Evolutionary conservation across 2,888 invertebrate species (phyloP), one percentile per base, ranked within the genome.

Genomic region (Xanthorhoe designata): DNA sequence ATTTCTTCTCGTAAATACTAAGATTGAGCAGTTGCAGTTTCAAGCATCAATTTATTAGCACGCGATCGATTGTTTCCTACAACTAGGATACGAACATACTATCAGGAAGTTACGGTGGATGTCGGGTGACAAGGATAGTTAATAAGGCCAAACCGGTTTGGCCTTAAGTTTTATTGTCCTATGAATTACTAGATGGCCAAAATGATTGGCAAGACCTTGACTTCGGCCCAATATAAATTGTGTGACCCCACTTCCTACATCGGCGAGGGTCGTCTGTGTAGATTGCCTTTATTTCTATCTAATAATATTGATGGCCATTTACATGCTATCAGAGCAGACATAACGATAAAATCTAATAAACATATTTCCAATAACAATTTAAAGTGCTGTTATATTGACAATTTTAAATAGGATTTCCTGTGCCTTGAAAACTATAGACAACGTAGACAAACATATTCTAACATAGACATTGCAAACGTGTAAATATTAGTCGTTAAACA

Each of bases 171-270:
- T 89, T 87, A 90, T 90, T 90, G 86, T 84, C 85, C 88, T 87
- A 87, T 86, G 87, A 87, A 86, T 86, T 86, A 87, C 83, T 88
- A 88, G 88, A 89, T 85, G 88, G 85, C 84, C 86, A 85, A 88
- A 88, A 89, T 87, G 90, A 91, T 91, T 91, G 89, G 88, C 83
- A 76, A 78, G 85, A 85, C 92, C 92, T 91, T 91, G 92, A 91
- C 88, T 91, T 87, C 86, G 81, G 87, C 82, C 88, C 87, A 89
- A 89, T 91, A 89, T 88, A 88, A 88, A 91, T 86, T 87, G 85
- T 86, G 81, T 87, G 87, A 90, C 88, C 90, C 87, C 82, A 91
- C 91, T 92, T 92, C 92, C 92, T 90, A 83, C 82, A 87, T 83
- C 77, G 76, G 69, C 82, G 85, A 90, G 87, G 88, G 87, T 88